A percentile compares a stretch with the other conserved stretches of the same genome.
Conservation (phyloP, 2,797 vertebrate species). For the Emys orbicularis region DNA sequence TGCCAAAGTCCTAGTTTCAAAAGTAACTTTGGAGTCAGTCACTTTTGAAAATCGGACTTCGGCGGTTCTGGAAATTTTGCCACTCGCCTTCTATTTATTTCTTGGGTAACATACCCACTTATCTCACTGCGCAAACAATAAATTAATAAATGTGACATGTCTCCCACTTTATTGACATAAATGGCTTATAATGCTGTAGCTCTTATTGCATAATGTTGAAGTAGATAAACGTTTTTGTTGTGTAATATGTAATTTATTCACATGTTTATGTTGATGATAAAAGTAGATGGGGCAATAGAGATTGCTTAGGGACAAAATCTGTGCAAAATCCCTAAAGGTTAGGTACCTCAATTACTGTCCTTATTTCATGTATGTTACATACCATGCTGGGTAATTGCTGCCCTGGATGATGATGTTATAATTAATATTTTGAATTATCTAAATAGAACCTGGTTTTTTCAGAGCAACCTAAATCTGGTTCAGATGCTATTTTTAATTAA, state of each 20-base stretch:
- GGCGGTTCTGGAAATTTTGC: neutral
- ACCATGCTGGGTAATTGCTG: neutral
- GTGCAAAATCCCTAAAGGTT: neutral
- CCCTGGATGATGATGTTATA: neutral
- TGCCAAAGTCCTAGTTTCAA: neutral
- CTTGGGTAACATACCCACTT: neutral
- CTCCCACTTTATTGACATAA: neutral
- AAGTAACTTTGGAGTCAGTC: neutral
- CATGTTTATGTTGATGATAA: neutral
- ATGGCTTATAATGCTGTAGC: neutral
- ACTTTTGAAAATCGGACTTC: neutral
- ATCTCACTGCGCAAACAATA: neutral
- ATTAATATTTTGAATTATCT: neutral
- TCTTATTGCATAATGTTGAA: neutral
- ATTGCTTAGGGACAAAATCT: neutral
- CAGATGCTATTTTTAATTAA: neutral
- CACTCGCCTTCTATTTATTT: neutral
- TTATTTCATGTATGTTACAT: neutral
- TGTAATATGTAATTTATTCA: neutral
- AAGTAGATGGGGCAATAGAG: neutral
- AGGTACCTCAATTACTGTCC: fast-evolving
- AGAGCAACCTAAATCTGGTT: neutral
- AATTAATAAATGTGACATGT: neutral
- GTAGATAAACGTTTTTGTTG: neutral
- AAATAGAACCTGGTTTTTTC: neutral